These are phyloP conservation scores for Idaea biselata DNA, from an alignment of 2,888 invertebrate species.

Conservation along the genomic window DNA sequence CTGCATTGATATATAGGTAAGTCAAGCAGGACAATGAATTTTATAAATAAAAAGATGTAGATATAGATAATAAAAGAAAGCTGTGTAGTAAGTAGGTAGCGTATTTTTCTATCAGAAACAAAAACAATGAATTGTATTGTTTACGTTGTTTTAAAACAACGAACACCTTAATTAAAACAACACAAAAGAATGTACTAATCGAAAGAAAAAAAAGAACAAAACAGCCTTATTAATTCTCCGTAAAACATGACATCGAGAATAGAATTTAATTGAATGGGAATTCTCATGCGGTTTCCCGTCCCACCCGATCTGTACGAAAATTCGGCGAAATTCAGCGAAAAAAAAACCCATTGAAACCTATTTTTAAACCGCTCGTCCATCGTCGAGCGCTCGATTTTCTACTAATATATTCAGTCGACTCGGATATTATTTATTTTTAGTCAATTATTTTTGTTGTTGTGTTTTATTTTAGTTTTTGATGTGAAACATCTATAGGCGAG, in stretches of 20 bases:
- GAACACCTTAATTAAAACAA: neutral
- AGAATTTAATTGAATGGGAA: conserved; percentile 29
- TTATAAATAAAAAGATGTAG: no score
- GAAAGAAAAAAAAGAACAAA: conserved; percentile 11
- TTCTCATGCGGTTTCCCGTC: conserved; percentile 25
- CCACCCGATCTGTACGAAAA: conserved; percentile 11
- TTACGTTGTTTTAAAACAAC: neutral
- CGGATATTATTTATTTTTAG: no score
- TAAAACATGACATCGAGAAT: conserved; percentile 21
- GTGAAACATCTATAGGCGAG: no score
- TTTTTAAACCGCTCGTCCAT: no score
- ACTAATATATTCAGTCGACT: no score
- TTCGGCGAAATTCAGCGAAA: conserved; percentile 20
- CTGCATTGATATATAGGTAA: no score
- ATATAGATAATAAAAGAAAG: neutral
- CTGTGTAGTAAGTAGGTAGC: neutral
- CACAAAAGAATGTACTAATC: conserved; percentile 10
- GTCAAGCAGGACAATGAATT: no score
- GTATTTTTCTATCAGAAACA: neutral
- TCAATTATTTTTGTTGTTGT: no score
- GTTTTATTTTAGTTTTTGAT: no score
- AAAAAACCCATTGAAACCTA: conserved; percentile 3
- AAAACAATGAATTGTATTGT: neutral
- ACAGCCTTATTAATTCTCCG: conserved; percentile 19
- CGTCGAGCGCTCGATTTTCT: no score